Evolutionary conservation across 2,797 vertebrate species (phyloP).

Genomic region (Trachops cirrhosus): DNA sequence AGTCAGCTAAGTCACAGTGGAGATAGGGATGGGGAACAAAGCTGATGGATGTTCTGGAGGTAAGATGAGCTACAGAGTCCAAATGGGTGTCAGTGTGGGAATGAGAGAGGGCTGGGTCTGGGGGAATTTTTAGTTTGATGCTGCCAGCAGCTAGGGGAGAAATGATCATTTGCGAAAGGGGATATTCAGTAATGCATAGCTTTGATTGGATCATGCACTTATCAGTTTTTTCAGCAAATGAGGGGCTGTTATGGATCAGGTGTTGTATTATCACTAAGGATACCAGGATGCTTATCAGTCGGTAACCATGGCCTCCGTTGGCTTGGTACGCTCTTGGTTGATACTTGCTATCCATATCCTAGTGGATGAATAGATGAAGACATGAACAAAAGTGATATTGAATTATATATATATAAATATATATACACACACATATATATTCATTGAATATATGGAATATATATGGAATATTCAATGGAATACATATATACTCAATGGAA

Average conservation of each 20-base stretch:
- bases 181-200: background rate
- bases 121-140: background rate
- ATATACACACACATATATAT: background rate
- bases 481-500: background rate
- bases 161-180: background rate
- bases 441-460: background rate
- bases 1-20: background rate
- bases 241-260: background rate
- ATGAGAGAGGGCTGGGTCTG: background rate
- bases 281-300: background rate
- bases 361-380: background rate
- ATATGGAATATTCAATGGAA: background rate
- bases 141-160: background rate
- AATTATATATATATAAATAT: background rate
- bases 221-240: background rate
- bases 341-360: background rate
- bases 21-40: background rate
- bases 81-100: background rate
- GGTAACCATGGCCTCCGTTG: background rate
- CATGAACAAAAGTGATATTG: background rate
- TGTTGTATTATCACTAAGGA: background rate
- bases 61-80: background rate
- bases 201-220: background rate
- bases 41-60: background rate
- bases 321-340: background rate